Conservation (phyloP, 92 coral and sea anemone species). For the Desmophyllum pertusum region DNA sequence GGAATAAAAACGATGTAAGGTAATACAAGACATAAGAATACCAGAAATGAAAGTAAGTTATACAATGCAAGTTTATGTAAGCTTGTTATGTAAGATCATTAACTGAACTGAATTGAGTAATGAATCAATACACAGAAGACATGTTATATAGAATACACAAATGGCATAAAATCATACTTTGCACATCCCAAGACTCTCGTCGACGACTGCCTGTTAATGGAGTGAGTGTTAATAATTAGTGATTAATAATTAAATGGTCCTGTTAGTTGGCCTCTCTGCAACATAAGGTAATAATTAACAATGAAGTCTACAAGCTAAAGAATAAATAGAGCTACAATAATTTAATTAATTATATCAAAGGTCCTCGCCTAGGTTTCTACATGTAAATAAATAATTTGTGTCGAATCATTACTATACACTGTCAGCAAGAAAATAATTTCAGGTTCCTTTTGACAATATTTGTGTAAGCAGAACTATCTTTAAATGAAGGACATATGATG, state of each 20-base stretch:
- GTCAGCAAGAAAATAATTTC: not conserved
- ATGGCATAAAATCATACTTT: constrained; percentile 17
- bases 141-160: not conserved
- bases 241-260: not conserved
- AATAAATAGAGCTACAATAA: no score
- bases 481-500: not conserved
- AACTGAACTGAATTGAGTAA: not conserved
- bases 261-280: not conserved
- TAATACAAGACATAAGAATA: no score
- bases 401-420: not conserved
- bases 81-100: no score
- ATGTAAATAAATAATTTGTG: no score
- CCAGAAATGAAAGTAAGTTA: no score
- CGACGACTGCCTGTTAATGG: constrained; percentile 26
- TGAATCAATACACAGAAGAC: not conserved
- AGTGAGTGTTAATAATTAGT: constrained; percentile 21
- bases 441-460: not conserved
- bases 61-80: no score
- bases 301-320: no score
- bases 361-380: no score
- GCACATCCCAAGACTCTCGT: constrained; percentile 27
- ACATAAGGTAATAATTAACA: not conserved
- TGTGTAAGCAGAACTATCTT: no score
- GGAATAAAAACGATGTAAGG: no score
- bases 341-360: no score